phyloP scores from a whole-genome alignment of 1,140 invertebrate genomes.

The Argopecten irradians region DNA sequence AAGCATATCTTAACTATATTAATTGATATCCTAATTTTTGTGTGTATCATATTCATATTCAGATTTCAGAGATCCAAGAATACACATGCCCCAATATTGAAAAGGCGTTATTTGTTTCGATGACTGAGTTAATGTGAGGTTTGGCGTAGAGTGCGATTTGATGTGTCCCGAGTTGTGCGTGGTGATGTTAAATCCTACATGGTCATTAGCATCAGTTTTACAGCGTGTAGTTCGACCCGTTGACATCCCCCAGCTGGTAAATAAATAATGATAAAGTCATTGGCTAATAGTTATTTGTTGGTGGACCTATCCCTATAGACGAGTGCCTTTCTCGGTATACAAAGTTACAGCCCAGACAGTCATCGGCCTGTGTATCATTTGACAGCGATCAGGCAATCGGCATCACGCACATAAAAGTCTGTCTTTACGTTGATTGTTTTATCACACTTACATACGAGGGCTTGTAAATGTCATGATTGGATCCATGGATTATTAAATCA shows the following conservation, averaged over 20 bases:
- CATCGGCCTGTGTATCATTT: background rate
- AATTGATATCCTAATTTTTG: too few relatives aligned
- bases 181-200: background rate
- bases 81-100: too few relatives aligned
- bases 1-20: too few relatives aligned
- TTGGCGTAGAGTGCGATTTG: background rate
- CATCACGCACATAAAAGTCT: background rate
- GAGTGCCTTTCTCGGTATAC: background rate
- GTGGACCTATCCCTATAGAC: background rate
- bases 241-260: background rate
- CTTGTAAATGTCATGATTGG: background rate
- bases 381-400: background rate
- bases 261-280: conserved; percentile 16
- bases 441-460: background rate
- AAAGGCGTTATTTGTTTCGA: too few relatives aligned
- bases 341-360: background rate
- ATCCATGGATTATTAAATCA: background rate
- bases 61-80: too few relatives aligned
- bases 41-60: too few relatives aligned
- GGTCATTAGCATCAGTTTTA: background rate
- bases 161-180: background rate
- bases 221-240: background rate
- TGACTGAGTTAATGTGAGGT: background rate
- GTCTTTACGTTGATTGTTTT: background rate
- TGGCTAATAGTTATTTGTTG: background rate